Percentiles rank a stretch among this genome's conserved stretches.
phyloP scores from a whole-genome alignment of 2,113 vertebrate species.

The Gymnobelideus leadbeateri region DNA sequence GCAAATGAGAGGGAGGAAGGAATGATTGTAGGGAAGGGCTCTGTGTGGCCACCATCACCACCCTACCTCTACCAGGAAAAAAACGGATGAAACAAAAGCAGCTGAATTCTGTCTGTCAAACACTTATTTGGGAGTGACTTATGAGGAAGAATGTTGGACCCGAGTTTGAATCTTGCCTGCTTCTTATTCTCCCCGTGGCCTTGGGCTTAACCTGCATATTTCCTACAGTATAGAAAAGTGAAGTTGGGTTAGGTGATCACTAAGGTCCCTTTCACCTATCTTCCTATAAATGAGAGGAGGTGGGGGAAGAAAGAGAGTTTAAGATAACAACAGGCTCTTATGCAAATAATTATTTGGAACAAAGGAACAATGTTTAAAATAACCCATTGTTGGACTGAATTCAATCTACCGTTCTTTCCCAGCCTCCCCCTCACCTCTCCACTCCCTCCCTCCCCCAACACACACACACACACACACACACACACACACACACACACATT shows the following conservation, averaged over 20 bases:
- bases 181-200: not conserved
- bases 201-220: not conserved
- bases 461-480: not conserved
- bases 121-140: not conserved
- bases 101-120: not conserved
- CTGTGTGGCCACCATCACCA: not conserved
- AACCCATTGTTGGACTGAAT: slow-evolving; percentile 2
- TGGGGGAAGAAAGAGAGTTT: not conserved
- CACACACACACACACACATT: not conserved
- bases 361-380: not conserved
- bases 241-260: not conserved
- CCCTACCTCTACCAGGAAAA: not conserved
- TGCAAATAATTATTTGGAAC: slow-evolving; percentile 5
- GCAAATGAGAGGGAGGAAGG: not conserved
- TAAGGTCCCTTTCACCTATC: not conserved
- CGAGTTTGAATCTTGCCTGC: not conserved
- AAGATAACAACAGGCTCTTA: not conserved
- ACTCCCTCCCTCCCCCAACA: not conserved
- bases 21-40: not conserved
- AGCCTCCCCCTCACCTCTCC: not conserved
- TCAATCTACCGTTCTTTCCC: not conserved
- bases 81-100: not conserved
- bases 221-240: not conserved
- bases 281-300: not conserved
- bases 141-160: not conserved